These are phyloP conservation scores for Saguinus midas DNA, from an alignment of 2,113 vertebrate genomes.

Conservation along the genomic window DNA sequence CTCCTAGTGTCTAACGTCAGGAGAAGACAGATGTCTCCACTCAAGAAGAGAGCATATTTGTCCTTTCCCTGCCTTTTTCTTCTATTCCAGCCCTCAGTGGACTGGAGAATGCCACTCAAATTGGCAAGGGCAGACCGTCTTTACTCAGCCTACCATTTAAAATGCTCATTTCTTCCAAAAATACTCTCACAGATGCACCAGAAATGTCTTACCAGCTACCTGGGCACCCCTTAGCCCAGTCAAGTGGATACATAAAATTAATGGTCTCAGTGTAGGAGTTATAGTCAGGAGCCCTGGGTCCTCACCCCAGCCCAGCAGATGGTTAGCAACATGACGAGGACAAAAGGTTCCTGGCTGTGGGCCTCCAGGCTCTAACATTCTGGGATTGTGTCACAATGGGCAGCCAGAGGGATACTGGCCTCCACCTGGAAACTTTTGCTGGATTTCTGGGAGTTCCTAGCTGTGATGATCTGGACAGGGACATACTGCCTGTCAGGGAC, in stretches of 20 bases:
- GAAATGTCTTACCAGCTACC: background rate
- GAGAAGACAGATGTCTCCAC: background rate
- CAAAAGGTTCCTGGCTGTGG: rapidly evolving
- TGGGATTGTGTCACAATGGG: background rate
- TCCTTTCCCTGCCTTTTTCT: background rate
- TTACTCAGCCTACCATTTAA: background rate
- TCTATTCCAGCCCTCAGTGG: background rate
- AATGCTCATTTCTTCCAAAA: background rate
- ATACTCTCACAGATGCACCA: background rate
- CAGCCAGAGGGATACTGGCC: background rate
- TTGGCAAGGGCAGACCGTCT: background rate
- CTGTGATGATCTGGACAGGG: background rate
- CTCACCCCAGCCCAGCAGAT: background rate
- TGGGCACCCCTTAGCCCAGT: background rate
- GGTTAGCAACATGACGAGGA: background rate
- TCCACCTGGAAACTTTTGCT: background rate
- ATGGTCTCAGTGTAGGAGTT: rapidly evolving
- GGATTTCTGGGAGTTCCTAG: background rate
- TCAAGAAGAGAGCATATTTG: background rate
- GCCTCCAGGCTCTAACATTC: background rate
- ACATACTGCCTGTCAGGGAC: background rate
- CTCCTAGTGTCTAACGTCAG: background rate
- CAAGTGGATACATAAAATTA: background rate
- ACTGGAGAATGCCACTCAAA: too few relatives aligned
- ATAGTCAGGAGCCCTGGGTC: background rate